Conservation (phyloP, 1,140 invertebrate species). For the Oryctes rhinoceros region DNA sequence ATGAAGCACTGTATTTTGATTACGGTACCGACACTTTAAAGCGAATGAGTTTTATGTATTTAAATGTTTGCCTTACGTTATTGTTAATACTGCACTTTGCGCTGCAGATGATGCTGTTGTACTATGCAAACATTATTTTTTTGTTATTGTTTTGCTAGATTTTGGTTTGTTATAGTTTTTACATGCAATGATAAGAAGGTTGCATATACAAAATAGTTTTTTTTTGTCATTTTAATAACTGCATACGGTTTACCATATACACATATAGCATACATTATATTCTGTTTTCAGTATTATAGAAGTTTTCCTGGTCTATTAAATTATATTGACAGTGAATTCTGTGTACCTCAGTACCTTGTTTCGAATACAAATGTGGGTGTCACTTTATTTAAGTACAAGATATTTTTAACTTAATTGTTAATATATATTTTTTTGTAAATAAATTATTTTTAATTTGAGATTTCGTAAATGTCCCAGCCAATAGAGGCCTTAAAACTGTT, state of each 20-base stretch:
- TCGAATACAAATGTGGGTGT: constrained; percentile 45
- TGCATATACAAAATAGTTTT: too few relatives aligned
- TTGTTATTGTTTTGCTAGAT: too few relatives aligned
- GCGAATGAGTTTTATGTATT: too few relatives aligned
- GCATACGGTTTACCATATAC: too few relatives aligned
- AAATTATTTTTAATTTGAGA: constrained; percentile 53
- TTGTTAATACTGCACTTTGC: neutral
- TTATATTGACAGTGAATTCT: constrained; percentile 33
- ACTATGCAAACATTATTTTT: too few relatives aligned
- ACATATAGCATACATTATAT: neutral
- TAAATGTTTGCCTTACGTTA: too few relatives aligned
- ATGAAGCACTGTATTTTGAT: too few relatives aligned
- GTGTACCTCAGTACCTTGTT: constrained; percentile 43
- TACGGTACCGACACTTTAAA: too few relatives aligned
- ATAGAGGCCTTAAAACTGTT: constrained; percentile 58
- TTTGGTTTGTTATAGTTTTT: too few relatives aligned
- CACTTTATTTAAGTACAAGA: constrained; percentile 52
- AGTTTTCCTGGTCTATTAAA: neutral
- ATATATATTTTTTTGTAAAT: constrained; percentile 51
- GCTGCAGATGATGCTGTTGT: neutral
- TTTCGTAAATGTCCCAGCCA: constrained; percentile 57
- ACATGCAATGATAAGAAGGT: too few relatives aligned
- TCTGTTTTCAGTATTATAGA: constrained; percentile 43
- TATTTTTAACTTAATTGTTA: constrained; percentile 52
- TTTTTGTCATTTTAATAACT: too few relatives aligned